These are phyloP conservation scores for Tetrax tetrax DNA, from an alignment of 2,113 vertebrate genomes.

Conservation along the genomic window DNA sequence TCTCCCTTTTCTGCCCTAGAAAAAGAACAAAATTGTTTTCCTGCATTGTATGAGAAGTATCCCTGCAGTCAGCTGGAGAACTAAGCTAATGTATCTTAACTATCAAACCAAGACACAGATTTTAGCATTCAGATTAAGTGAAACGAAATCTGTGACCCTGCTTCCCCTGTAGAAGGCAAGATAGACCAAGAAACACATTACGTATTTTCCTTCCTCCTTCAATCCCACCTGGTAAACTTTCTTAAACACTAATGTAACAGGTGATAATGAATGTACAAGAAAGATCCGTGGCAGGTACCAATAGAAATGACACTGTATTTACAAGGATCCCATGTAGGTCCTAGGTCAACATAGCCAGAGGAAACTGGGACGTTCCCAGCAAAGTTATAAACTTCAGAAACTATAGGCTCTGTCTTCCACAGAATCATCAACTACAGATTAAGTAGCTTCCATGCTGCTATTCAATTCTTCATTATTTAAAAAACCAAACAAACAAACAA, in stretches of 20 bases:
- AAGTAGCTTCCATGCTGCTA: neutral
- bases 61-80: neutral
- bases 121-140: neutral
- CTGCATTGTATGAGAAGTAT: neutral
- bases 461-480: neutral
- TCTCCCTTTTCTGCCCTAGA: constrained; percentile 28
- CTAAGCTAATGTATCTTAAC: neutral
- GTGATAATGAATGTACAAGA: constrained; percentile 35
- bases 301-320: constrained; percentile 12
- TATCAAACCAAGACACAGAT: neutral
- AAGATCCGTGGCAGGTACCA: neutral
- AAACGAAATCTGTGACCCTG: neutral
- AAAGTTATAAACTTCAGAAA: neutral
- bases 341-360: constrained; percentile 2
- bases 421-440: neutral
- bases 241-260: constrained; percentile 16
- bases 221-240: constrained; percentile 26
- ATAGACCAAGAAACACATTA: neutral
- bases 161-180: neutral
- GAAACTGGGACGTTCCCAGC: neutral
- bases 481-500: neutral
- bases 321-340: neutral
- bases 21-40: constrained; percentile 30
- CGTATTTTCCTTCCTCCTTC: neutral
- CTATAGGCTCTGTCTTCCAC: neutral